Percentiles rank a stretch among this genome's conserved stretches.
These are phyloP conservation scores for Acleris literana DNA, from an alignment of 2,888 invertebrate genomes.

Conservation along the genomic window DNA sequence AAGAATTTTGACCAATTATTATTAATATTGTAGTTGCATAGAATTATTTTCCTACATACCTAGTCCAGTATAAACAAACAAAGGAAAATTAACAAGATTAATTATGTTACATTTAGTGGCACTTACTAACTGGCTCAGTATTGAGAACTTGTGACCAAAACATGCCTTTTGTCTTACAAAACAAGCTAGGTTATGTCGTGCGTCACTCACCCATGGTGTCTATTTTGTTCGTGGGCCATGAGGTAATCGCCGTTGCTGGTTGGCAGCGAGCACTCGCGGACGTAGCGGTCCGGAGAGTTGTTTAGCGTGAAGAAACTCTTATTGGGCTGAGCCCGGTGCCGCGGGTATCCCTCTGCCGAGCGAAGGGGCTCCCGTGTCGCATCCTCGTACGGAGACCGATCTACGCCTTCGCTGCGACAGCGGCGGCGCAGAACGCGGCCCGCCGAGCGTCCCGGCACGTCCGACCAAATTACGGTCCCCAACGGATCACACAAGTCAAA, in stretches of 20 bases:
- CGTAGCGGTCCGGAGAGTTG: constrained; percentile 58
- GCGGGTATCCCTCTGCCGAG: constrained; percentile 60
- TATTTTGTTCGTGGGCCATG: constrained; percentile 70
- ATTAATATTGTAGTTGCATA: too few relatives aligned
- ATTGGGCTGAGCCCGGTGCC: constrained; percentile 60
- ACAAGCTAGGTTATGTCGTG: constrained; percentile 52
- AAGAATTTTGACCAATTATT: too few relatives aligned
- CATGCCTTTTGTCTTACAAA: constrained; percentile 9
- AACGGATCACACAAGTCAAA: constrained; percentile 77
- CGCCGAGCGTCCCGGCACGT: constrained; percentile 63
- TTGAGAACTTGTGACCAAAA: constrained; percentile 3
- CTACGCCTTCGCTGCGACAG: constrained; percentile 79
- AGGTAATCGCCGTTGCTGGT: constrained; percentile 75
- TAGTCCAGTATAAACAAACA: too few relatives aligned
- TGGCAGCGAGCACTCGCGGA: constrained; percentile 71
- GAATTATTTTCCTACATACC: too few relatives aligned
- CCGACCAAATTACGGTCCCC: constrained; percentile 67
- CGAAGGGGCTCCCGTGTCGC: constrained; percentile 62
- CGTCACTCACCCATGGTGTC: constrained; percentile 62
- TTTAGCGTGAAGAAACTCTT: constrained; percentile 74
- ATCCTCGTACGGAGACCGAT: constrained; percentile 79
- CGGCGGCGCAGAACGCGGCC: constrained; percentile 76
- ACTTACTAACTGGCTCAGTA: too few relatives aligned
- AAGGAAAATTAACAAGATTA: too few relatives aligned
- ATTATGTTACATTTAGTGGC: too few relatives aligned